Evolutionary conservation across 2,888 invertebrate species (phyloP).

Genomic region (Acrocyrtus sp.): DNA sequence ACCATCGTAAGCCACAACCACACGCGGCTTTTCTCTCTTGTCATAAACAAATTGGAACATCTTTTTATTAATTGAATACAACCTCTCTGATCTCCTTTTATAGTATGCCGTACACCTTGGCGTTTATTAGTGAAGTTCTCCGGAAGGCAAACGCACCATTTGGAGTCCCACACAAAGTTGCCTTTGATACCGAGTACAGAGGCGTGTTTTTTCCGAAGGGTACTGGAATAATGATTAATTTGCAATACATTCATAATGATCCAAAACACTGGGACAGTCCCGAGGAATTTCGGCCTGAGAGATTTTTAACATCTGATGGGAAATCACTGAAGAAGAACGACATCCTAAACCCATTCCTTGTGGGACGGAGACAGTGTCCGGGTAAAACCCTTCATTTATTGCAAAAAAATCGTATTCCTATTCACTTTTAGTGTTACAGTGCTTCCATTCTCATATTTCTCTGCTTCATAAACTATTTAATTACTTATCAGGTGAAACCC

Average conservation of each 20-base stretch:
- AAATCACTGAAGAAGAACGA: conserved; percentile 15
- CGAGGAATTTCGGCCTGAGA: conserved; percentile 18
- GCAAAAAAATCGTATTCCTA: no score
- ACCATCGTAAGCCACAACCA: conserved; percentile 17
- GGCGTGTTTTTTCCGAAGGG: conserved; percentile 19
- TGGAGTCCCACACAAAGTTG: conserved; percentile 30
- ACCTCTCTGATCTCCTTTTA: no score
- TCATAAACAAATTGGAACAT: no score
- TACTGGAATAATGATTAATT: conserved; percentile 8
- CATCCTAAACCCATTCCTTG: conserved; percentile 15
- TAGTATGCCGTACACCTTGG: conserved; percentile 30
- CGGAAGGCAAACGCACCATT: conserved; percentile 14
- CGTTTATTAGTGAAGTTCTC: conserved; percentile 25
- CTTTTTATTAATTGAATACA: no score
- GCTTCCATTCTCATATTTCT: background rate
- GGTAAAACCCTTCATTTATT: no score
- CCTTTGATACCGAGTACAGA: conserved; percentile 11
- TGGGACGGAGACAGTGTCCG: conserved; percentile 23
- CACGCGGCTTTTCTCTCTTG: no score
- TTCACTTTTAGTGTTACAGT: no score
- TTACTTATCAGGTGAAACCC: conserved; percentile 26
- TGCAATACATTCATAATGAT: conserved; percentile 21
- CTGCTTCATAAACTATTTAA: background rate
- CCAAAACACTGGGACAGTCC: conserved; percentile 27
- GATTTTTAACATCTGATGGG: conserved; percentile 16